Evolutionary conservation across 2,113 vertebrate species (phyloP), one percentile per base, ranked within the genome.

Genomic region (Eptesicus fuscus): DNA sequence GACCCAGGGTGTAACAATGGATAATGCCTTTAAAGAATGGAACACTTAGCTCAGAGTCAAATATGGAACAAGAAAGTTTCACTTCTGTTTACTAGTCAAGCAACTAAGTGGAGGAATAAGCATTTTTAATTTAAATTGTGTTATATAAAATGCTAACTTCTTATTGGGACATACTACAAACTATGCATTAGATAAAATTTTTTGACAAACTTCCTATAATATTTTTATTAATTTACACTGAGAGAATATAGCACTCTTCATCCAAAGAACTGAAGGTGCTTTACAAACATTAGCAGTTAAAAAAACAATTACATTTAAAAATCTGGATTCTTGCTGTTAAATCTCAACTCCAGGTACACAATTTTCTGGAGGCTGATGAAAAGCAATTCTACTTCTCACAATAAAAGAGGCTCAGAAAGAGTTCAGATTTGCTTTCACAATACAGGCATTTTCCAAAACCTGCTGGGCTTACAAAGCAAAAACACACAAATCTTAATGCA

Each of bases 211-310:
- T 96, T 97, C 97, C 97, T 97, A 91, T 93, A 96, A 95, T 95
- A 53, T 91, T 96, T 97, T 98, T 97, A 97, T 98, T 98, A 93
- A 96, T 97, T 96, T 96, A 97, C 96, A 97, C 93, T 65, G 92
- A 96, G 61, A 89, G 94, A 83, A 97, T 93, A 92, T n/a, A 96
- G 97, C 97, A 97, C 95, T 94, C 87, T 96, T 96, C 94, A 96
- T 70, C 61, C 93, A 94, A 96, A 91, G 97, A 98, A 91, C 74
- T 95, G 63, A 96, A 97, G 95, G 97, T 95, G 94, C 96, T 97
- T 98, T 96, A 98, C 97, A 97, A 97, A 97, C 74, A 95, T 95
- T 74, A 97, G 90, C 94, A 96, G 92, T 97, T 97, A 93, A 95
- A 96, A 96, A 96, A 98, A 97, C 95, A 96, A 65, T 95, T 90